phyloP scores from a whole-genome alignment of 1,140 invertebrate genomes.

The honey bee (Apis mellifera) region DNA sequence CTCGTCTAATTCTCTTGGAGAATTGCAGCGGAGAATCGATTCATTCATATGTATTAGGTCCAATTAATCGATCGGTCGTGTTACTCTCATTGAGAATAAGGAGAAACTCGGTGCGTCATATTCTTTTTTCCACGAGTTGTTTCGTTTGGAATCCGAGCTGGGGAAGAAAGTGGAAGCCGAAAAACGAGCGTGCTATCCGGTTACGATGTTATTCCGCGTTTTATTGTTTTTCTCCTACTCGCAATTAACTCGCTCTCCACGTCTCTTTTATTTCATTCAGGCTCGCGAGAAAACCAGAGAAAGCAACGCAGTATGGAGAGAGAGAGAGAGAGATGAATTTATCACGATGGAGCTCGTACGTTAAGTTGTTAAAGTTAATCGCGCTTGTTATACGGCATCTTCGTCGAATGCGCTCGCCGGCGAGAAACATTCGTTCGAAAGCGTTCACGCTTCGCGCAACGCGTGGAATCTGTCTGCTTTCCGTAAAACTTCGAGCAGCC shows the following conservation, averaged over 20 bases:
- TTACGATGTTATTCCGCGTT: not conserved
- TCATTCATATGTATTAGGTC: too few relatives aligned
- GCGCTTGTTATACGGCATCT: constrained; percentile 7
- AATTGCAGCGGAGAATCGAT: too few relatives aligned
- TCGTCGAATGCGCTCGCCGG: not conserved
- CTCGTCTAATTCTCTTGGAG: not conserved
- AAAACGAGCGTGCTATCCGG: not conserved
- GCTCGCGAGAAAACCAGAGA: constrained; percentile 5
- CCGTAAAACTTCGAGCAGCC: constrained; percentile 1
- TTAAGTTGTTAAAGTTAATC: constrained; percentile 1
- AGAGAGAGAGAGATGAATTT: too few relatives aligned
- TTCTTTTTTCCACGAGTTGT: not conserved
- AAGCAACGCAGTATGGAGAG: not conserved
- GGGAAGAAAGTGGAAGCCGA: not conserved
- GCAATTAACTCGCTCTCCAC: not conserved
- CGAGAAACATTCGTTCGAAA: constrained; percentile 50
- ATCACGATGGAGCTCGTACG: too few relatives aligned
- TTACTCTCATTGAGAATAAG: not conserved
- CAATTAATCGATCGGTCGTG: constrained; percentile 4
- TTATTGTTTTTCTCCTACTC: not conserved
- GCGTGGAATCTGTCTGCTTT: constrained; percentile 41
- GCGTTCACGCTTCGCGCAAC: constrained; percentile 58
- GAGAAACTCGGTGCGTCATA: not conserved
- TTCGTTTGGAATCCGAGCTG: not conserved
- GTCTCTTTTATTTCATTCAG: not conserved